phyloP scores from a whole-genome alignment of 2,888 invertebrate genomes.

The Trachelus iudaicus region DNA sequence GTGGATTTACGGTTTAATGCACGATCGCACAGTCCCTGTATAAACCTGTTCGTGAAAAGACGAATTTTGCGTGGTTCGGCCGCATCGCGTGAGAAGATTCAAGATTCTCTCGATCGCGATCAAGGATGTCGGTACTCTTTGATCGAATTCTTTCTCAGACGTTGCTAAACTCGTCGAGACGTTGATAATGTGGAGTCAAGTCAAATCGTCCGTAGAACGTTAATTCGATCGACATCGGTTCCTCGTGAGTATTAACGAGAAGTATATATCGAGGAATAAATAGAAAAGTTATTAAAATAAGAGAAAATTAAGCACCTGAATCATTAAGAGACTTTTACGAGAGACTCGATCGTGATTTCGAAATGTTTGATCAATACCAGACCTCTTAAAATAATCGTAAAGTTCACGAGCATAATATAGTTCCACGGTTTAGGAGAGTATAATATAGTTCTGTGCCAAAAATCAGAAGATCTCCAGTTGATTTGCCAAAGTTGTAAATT shows the following conservation, averaged over 20 bases:
- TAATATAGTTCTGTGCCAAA: not conserved
- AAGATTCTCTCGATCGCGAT: not conserved
- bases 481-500: not conserved
- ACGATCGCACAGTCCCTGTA: conserved; percentile 20
- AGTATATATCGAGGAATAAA: not conserved
- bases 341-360: not conserved
- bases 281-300: not conserved
- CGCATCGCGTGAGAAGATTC: not conserved
- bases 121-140: not conserved
- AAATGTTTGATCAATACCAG: conserved; percentile 19
- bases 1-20: conserved; percentile 61
- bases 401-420: not conserved
- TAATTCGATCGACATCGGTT: not conserved
- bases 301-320: not conserved
- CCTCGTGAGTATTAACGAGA: not conserved
- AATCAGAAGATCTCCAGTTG: not conserved
- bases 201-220: not conserved
- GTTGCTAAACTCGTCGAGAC: not conserved
- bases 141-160: not conserved
- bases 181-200: not conserved
- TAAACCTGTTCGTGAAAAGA: not conserved
- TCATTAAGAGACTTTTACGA: not conserved
- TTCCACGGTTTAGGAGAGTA: not conserved
- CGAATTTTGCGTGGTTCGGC: not conserved
- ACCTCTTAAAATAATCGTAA: conserved; percentile 16